Evolutionary conservation across 2,113 vertebrate species (phyloP).

Genomic region (Glaucidium brasilianum): DNA sequence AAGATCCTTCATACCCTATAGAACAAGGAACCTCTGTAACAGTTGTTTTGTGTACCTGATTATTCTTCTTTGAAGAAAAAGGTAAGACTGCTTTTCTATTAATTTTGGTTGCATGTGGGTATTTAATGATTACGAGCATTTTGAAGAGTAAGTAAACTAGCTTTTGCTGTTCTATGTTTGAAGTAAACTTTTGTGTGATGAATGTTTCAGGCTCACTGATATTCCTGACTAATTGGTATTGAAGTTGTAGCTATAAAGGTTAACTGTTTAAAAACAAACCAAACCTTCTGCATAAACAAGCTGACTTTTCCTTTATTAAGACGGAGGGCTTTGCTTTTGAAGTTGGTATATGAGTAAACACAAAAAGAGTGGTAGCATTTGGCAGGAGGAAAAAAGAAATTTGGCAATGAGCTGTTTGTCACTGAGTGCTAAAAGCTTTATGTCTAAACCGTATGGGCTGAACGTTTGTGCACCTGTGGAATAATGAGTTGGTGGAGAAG

Average conservation of each 20-base stretch:
- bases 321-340: neutral
- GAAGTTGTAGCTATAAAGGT: neutral
- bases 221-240: neutral
- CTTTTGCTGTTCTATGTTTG: neutral
- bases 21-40: neutral
- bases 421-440: neutral
- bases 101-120: neutral
- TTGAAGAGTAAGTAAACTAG: neutral
- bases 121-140: neutral
- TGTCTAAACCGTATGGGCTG: neutral
- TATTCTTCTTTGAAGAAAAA: neutral
- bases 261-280: neutral
- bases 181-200: neutral
- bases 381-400: neutral
- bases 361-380: neutral
- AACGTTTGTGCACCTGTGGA: neutral
- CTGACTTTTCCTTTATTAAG: neutral
- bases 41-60: neutral
- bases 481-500: neutral
- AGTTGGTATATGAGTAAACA: neutral
- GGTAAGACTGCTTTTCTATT: constrained; percentile 1
- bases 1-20: neutral
- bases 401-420: neutral
- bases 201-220: neutral
- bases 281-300: neutral